Evolutionary conservation across 2,113 vertebrate species (phyloP).

Genomic region (Peromyscus leucopus): DNA sequence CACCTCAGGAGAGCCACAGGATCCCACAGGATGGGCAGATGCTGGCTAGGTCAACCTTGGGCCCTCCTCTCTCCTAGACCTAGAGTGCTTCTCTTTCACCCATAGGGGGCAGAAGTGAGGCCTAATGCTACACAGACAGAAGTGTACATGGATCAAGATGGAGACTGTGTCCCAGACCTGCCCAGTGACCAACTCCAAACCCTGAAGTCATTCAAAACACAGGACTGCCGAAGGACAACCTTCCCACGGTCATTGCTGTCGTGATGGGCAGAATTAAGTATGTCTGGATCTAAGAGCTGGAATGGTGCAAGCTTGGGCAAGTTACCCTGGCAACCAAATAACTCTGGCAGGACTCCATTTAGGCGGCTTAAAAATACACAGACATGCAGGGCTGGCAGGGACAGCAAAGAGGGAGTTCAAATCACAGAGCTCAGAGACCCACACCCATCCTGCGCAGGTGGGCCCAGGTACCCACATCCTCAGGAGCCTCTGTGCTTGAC

Average conservation of each 20-base stretch:
- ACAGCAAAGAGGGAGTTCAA: fast-evolving
- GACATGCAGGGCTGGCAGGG: neutral
- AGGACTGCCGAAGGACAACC: fast-evolving
- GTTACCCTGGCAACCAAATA: constrained; percentile 39
- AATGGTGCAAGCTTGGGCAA: neutral
- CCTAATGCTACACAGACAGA: neutral
- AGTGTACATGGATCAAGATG: fast-evolving
- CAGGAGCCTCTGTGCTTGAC: neutral
- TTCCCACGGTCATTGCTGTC: neutral
- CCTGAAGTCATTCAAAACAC: neutral
- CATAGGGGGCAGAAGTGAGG: neutral
- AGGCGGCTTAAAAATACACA: neutral
- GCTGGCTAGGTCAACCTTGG: fast-evolving
- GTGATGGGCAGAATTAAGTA: neutral
- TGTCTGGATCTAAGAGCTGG: neutral
- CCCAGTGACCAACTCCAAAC: neutral
- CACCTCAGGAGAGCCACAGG: neutral
- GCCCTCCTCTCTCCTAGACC: neutral
- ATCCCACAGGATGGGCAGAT: fast-evolving
- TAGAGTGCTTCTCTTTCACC: too few relatives aligned
- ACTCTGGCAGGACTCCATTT: neutral
- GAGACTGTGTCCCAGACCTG: neutral
- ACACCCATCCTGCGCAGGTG: fast-evolving
- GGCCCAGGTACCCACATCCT: neutral
- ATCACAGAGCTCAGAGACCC: neutral